Evolutionary conservation across 2,888 invertebrate species (phyloP), one percentile per base, ranked within the genome.

Genomic region (Mactromeris polynyma): DNA sequence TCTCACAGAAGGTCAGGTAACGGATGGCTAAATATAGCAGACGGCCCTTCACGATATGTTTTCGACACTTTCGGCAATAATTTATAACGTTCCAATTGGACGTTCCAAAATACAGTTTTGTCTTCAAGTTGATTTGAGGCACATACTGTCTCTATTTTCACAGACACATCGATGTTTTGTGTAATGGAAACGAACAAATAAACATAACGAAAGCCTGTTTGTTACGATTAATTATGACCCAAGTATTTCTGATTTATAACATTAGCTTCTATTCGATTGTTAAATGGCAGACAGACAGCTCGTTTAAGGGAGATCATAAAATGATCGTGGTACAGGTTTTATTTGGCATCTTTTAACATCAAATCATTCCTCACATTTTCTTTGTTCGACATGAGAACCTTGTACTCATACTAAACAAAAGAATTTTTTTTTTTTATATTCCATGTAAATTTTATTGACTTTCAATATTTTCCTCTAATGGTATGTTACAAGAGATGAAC

Each of bases 191-290:
- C n/a, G 83, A 85, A 86, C 83, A 89, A 86, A 91, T 91, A 91
- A 91, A 91, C 89, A 80, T 84, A 88, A 80, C 51, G 83, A 80
- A 79, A 77, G 88, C 87, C 64, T 87, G 84, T 86, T 81, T 87
- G 73, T 83, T 87, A 86, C 88, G 89, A 91, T 91, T 91, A 91
- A 91, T 91, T 86, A 88, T 89, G 91, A 82, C 89, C 88, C 42
- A 46, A 36, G 33, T 19, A 40, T 81, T 36, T 73, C 31, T 84
- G 84, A 84, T 84, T 84, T 84, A 84, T 36, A 84, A 21, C 78
- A 78, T 84, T 46, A 19, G 73, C 36, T 33, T 73, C 14, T 79
- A 42, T 46, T 46, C 79, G 26, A 79, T 79, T 42, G 14, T 46
- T 79, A 79, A 79, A 73, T 73, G 73, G 73, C 17, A 73, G 73